phyloP scores from a whole-genome alignment of 2,888 invertebrate genomes.

The Herminia tarsipennalis region DNA sequence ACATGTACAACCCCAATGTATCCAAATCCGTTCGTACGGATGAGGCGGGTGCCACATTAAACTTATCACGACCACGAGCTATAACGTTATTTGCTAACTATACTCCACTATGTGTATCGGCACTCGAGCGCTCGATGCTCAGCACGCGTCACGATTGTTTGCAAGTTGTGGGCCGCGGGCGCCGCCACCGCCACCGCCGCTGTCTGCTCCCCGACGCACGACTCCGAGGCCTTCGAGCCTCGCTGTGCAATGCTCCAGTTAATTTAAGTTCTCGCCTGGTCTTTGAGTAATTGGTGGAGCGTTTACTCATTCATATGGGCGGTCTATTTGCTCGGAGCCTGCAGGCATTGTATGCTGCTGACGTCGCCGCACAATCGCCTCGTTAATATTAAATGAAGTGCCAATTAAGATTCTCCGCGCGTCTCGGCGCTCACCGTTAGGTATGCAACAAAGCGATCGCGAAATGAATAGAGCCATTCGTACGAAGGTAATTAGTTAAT shows the following conservation, averaged over 20 bases:
- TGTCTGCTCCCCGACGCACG: no score
- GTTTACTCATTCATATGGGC: slow-evolving; percentile 52
- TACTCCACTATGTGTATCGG: slow-evolving; percentile 8
- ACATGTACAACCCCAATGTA: slow-evolving; percentile 3
- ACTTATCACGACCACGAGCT: slow-evolving; percentile 21
- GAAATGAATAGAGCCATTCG: slow-evolving; percentile 13
- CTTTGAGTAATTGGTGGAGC: slow-evolving; percentile 51
- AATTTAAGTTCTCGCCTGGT: slow-evolving; percentile 55
- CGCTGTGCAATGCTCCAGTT: slow-evolving; percentile 40
- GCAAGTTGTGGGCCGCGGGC: slow-evolving; percentile 27
- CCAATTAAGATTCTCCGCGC: slow-evolving; percentile 42
- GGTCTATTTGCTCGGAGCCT: slow-evolving; percentile 36
- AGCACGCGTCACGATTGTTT: slow-evolving; percentile 29
- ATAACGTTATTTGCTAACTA: slow-evolving; percentile 21
- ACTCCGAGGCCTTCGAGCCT: no score
- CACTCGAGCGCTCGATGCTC: not conserved
- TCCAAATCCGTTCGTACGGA: slow-evolving; percentile 1
- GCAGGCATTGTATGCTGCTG: slow-evolving; percentile 39
- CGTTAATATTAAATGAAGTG: slow-evolving; percentile 50
- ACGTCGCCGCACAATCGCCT: slow-evolving; percentile 31
- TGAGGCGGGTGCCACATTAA: slow-evolving; percentile 8
- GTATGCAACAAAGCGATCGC: slow-evolving; percentile 32
- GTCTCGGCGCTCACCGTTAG: slow-evolving; percentile 26
- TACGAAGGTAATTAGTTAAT: no score
- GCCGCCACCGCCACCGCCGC: slow-evolving; percentile 29